Evolutionary conservation across 2,888 invertebrate genomes (phyloP).

Genomic region (Anorthoa munda): DNA sequence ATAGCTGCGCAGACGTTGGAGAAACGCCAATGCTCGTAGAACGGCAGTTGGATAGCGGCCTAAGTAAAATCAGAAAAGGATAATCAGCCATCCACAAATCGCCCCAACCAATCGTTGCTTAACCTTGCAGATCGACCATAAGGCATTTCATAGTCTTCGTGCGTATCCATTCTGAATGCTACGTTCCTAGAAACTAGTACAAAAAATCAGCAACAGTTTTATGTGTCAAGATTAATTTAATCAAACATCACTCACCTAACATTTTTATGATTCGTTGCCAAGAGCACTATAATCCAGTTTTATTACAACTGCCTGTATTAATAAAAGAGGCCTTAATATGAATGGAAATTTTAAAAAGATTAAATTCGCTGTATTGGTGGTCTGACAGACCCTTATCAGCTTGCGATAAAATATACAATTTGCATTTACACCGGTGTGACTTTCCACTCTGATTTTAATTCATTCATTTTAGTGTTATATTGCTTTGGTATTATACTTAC

Average conservation of each 20-base stretch:
- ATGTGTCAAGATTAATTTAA: neutral
- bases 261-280: neutral
- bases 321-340: neutral
- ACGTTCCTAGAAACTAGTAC: neutral
- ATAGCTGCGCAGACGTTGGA: too few relatives aligned
- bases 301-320: neutral
- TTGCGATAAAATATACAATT: constrained; percentile 10
- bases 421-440: neutral
- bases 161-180: too few relatives aligned
- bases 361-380: constrained; percentile 6
- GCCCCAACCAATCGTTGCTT: too few relatives aligned
- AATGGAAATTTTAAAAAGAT: constrained; percentile 18
- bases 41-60: too few relatives aligned
- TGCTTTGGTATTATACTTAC: neutral
- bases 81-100: too few relatives aligned
- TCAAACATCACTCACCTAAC: neutral
- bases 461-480: neutral
- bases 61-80: too few relatives aligned
- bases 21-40: too few relatives aligned
- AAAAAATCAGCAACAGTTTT: neutral
- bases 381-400: constrained; percentile 5
- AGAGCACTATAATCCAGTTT: neutral
- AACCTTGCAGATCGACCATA: too few relatives aligned
- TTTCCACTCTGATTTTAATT: constrained; percentile 18
- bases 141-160: too few relatives aligned